Base-by-base conservation (phyloP, 2,888 invertebrate species). In the Drosophila meridiana region DNA sequence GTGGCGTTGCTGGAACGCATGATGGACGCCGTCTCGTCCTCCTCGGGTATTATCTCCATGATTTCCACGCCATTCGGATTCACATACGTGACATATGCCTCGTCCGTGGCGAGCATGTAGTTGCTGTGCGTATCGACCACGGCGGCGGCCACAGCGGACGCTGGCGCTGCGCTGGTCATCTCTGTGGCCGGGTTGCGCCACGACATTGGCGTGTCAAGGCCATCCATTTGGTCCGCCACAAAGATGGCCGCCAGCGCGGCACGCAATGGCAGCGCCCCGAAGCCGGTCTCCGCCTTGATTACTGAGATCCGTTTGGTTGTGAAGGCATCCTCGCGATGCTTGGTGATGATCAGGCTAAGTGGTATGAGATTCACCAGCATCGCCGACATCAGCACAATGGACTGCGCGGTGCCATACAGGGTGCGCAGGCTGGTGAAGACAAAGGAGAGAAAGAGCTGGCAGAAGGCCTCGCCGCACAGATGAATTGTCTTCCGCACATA, bases 31-130 rank as follows among this genome's bases (percentile, higher is more conserved):
- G 87, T 93, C 73, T 93, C 93, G 71, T 93, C 93, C 76, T 93
- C 93, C 68, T 93, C 93, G 40, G 93, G 93, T 70, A 93, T 93
- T 26, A 93, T 93, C 76, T 93, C 93, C 93, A 93, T 93, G 30
- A 93, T 93, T 73, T 93, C 93, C 9, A 93, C 93, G 0, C 93
- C 93, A 78, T 93, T 92, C 2, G 92, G 91, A 83, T 92, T 93
- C 26, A 93, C 90, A 45, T 91, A 91, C 0, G 92, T 93, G 4
- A 91, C 91, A 58, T 91, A 92, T 3, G 93, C 88, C 63, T 92
- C 92, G 68, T 93, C 92, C 7, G 92, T 90, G 26, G 92, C 87
- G 55, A 92, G 76, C 91, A 93, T 91, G 55, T 92, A 93, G 56
- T 91, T 92, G 66, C 88, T 87, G 53, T 91, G 92, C 1, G 92